Conservation (phyloP, 2,113 vertebrate genomes). For the Genyomyrus donnyi region DNA sequence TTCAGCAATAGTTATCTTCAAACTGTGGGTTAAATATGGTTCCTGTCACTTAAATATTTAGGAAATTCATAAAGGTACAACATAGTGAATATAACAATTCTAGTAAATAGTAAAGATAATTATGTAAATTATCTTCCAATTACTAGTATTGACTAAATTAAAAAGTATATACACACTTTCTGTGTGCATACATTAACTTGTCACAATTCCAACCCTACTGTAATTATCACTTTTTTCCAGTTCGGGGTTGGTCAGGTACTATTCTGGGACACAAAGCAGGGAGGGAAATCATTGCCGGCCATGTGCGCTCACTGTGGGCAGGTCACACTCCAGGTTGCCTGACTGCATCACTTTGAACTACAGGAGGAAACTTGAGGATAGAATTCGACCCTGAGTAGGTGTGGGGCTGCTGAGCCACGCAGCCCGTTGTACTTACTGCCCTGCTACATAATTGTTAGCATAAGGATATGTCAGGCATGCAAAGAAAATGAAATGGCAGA, state of each 20-base stretch:
- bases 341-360: background rate
- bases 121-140: background rate
- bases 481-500: background rate
- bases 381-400: background rate
- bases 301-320: background rate
- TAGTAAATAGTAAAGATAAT: background rate
- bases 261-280: background rate
- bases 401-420: background rate
- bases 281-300: background rate
- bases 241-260: background rate
- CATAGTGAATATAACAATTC: background rate
- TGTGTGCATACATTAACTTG: background rate
- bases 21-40: background rate
- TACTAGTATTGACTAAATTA: background rate
- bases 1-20: background rate
- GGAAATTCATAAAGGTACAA: background rate
- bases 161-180: background rate
- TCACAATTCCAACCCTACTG: background rate
- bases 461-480: background rate
- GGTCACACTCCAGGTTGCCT: background rate
- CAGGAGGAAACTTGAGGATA: background rate
- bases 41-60: background rate
- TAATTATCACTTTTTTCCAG: background rate
- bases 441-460: background rate
- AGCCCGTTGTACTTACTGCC: background rate